These are phyloP conservation scores for Vesta saturnalis DNA, from an alignment of 2,888 invertebrate genomes.

Conservation along the genomic window DNA sequence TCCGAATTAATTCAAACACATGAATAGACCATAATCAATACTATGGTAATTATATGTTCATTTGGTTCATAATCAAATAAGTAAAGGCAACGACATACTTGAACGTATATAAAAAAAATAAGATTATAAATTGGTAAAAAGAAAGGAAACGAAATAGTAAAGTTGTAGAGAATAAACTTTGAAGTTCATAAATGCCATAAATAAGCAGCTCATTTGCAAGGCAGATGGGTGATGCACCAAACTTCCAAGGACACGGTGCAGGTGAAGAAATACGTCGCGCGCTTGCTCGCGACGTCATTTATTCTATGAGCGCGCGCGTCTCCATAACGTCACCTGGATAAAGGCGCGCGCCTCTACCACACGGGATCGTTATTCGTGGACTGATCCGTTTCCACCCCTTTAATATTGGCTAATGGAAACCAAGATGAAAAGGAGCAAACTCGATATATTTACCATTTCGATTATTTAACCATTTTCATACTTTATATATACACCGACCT, in stretches of 20 bases:
- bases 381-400: constrained; percentile 59
- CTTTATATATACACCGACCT: constrained; percentile 45
- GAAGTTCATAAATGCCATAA: constrained; percentile 64
- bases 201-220: constrained; percentile 63
- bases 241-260: constrained; percentile 56
- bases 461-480: constrained; percentile 22
- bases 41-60: too few relatives aligned
- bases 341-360: constrained; percentile 52
- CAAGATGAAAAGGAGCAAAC: constrained; percentile 43
- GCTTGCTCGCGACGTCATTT: constrained; percentile 46
- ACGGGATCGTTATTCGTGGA: constrained; percentile 63
- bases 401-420: constrained; percentile 59
- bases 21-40: too few relatives aligned
- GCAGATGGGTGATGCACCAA: constrained; percentile 61
- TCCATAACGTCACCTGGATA: constrained; percentile 43
- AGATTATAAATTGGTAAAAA: too few relatives aligned
- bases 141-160: constrained; percentile 23
- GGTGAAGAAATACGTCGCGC: constrained; percentile 33
- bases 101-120: too few relatives aligned
- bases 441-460: constrained; percentile 27
- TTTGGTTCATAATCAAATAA: too few relatives aligned
- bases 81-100: too few relatives aligned
- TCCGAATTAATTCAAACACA: too few relatives aligned
- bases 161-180: constrained; percentile 49
- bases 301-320: constrained; percentile 46